Base-by-base conservation (phyloP, 2,797 vertebrate species). In the Acanthurus tractus region DNA sequence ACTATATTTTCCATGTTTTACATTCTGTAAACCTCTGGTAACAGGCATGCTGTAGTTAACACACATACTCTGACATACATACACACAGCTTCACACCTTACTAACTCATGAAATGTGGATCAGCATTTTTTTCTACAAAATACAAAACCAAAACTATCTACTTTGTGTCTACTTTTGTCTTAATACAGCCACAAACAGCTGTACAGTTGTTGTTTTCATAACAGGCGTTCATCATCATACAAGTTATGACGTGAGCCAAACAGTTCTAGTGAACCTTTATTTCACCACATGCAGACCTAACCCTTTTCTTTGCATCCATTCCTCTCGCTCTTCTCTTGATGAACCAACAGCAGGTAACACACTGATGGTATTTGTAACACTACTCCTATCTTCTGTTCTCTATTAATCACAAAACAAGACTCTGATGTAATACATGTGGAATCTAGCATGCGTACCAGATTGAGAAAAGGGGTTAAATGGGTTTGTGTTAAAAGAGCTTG, bases 401-500 rank as follows among this genome's bases (percentile, higher is more conserved):
- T 0, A 62, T 83, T 65, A 59, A 68, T 74, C 71, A 65, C 63
- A 42, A 48, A 34, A 40, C n/a, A 49, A 75, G 11, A 64, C 53
- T 54, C 25, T 77, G 77, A 90, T 66, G 70, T 13, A 79, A 84
- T 20, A 17, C 57, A 25, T 2, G 18, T 69, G 81, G 81, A 84
- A 83, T 79, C 45, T 68, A 61, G 29, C 22, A 66, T 74, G 63
- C 68, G 66, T 36, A 44, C 62, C 49, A 13, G 44, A 49, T 63
- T 29, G 53, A 72, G 46, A 14, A 40, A 6, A 50, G 23, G 11
- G 55, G 46, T 75, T 63, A 58, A 74, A 65, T 63, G 69, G 74
- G 59, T 58, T 63, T 3, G 25, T 63, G 54, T 74, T 54, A 65
- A 75, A 78, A 53, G 56, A 55, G 48, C 8, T 18, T 9, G 29